Evolutionary conservation across 2,113 vertebrate genomes (phyloP).

Genomic region (Prionailurus viverrinus): DNA sequence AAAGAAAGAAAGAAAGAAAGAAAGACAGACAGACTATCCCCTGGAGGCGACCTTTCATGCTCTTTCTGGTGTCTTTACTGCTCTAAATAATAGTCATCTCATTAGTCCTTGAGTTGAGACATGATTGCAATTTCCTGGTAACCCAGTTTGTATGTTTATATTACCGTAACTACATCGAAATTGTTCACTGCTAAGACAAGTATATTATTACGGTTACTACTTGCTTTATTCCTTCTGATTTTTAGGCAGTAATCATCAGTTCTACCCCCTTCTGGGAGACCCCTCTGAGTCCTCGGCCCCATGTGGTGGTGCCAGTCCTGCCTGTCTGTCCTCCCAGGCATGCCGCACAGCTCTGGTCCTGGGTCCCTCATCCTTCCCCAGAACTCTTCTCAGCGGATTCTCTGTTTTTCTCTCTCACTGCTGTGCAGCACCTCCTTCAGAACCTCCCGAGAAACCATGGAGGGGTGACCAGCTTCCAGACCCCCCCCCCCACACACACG

Average conservation of each 20-base stretch:
- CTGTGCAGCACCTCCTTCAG: neutral
- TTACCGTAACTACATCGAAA: slow-evolving; percentile 25
- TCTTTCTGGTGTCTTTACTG: neutral
- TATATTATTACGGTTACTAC: neutral
- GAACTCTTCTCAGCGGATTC: fast-evolving
- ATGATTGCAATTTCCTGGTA: neutral
- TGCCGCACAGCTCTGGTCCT: neutral
- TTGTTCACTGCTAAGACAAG: neutral
- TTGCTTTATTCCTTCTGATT: neutral
- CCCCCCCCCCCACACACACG: too few species aligned
- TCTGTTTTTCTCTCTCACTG: neutral
- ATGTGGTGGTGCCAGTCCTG: neutral
- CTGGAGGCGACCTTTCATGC: neutral
- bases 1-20: too few species aligned
- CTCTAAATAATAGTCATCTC: neutral
- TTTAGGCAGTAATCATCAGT: neutral
- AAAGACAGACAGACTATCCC: neutral
- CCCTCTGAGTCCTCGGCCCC: neutral
- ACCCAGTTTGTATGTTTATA: neutral
- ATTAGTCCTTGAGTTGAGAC: slow-evolving; percentile 33
- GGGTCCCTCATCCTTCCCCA: neutral
- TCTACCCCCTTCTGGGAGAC: neutral
- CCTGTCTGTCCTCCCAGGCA: neutral
- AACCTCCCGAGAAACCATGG: neutral
- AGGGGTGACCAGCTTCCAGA: neutral